phyloP scores from a whole-genome alignment of 2,797 vertebrate species.

The Pampus argenteus region DNA sequence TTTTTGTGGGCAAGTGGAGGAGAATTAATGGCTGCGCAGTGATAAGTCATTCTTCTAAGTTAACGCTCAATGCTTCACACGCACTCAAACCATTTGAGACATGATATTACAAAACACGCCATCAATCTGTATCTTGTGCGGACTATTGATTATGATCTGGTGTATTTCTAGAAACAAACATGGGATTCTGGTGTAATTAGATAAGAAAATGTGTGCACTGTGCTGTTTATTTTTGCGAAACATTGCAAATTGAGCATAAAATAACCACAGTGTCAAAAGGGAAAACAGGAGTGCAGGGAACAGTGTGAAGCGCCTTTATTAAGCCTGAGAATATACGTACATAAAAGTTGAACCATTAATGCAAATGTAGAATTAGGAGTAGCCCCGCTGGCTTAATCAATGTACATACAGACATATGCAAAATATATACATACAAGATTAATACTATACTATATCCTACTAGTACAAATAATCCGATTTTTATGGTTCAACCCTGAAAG shows the following conservation, averaged over 20 bases:
- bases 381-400: no score
- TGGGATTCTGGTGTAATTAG: not conserved
- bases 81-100: conserved; percentile 27
- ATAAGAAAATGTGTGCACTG: not conserved
- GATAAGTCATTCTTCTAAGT: conserved; percentile 37
- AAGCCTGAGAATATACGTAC: not conserved
- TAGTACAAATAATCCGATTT: not conserved
- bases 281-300: not conserved
- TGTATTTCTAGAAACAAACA: conserved; percentile 9
- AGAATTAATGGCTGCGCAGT: conserved; percentile 35
- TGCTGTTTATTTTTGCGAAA: not conserved
- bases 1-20: conserved; percentile 39
- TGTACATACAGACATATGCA: not conserved
- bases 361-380: not conserved
- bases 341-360: not conserved
- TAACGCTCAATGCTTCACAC: conserved; percentile 30
- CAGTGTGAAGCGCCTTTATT: not conserved
- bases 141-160: conserved; percentile 22
- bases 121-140: not conserved
- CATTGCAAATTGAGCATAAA: not conserved
- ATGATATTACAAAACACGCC: conserved; percentile 24
- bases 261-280: not conserved
- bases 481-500: not conserved
- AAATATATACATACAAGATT: not conserved
- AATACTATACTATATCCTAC: no score